Evolutionary conservation across 2,797 vertebrate species (phyloP).

Genomic region (Yasuhikotakia modesta): DNA sequence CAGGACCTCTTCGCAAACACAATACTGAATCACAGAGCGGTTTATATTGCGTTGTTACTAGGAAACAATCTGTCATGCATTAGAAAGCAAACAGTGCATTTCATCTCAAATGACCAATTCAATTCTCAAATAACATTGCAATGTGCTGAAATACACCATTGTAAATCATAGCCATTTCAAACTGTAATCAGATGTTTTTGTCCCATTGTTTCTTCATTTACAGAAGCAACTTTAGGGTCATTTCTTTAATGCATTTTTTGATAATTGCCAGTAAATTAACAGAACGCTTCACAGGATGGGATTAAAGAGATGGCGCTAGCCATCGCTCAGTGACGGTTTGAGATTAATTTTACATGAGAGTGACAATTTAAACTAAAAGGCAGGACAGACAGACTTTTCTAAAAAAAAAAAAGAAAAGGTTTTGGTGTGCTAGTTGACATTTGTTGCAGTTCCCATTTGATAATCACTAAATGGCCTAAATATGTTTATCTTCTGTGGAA

Average conservation of each 20-base stretch:
- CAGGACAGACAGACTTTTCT: too few relatives aligned
- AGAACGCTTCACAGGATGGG: not conserved
- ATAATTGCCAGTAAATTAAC: not conserved
- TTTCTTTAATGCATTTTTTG: not conserved
- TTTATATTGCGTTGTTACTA: conserved; percentile 81
- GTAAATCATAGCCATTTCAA: conserved; percentile 43
- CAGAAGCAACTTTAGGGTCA: conserved; percentile 18
- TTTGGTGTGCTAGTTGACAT: too few relatives aligned
- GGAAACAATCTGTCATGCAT: conserved; percentile 82
- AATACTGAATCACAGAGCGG: conserved; percentile 80
- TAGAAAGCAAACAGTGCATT: conserved; percentile 79
- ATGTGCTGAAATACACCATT: conserved; percentile 33
- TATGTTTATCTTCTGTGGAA: too few relatives aligned
- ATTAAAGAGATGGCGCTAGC: not conserved
- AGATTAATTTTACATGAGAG: too few relatives aligned
- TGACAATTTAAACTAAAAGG: too few relatives aligned
- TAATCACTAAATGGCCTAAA: too few relatives aligned
- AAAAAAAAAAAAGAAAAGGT: too few relatives aligned
- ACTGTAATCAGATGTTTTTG: conserved; percentile 18
- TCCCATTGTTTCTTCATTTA: conserved; percentile 41
- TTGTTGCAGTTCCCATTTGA: too few relatives aligned
- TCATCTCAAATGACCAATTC: conserved; percentile 59
- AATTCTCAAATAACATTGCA: conserved; percentile 41
- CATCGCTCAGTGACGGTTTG: too few relatives aligned
- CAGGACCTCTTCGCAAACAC: conserved; percentile 75